Base-by-base conservation (phyloP, 1,140 invertebrate genomes). In the Trissolcus basalis region DNA sequence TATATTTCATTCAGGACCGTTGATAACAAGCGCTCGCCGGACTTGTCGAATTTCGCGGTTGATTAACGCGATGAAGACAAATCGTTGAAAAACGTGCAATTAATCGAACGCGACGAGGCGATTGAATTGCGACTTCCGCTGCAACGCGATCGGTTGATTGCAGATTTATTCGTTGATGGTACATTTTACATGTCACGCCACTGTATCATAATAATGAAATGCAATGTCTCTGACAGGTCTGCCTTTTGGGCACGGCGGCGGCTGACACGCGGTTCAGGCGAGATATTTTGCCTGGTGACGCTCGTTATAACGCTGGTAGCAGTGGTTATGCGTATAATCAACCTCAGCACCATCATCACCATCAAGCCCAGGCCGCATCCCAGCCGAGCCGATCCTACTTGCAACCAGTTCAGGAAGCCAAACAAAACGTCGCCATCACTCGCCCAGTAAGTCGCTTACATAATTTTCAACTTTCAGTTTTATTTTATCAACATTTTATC, bases 281-380 rank as follows among this genome's bases (percentile, higher is more conserved):
- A 10, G 78, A 82, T 0, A 81, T 87, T 43, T 53, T 87, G n/a
- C 83, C 84, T 0, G 86, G 86, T 3, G 86, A 88, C 51, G 49
- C 84, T 14, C 84, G 86, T 8, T 87, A 83, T 39, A 83, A 81
- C 32, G 81, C 75, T 33, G 60, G 59, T 35, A 83, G 80, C 35
- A 80, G 76, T 19, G 60, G 60, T 41, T 65, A 65, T 48, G 27
- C 0, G 43, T 64, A 72, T 33, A 56, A 63, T n/a, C 41, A 39
- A 11, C 36, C 36, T 39, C 19, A 27, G 9, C n/a, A 43, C 60
- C 69, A 4, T 48, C 41, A 44, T 43, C 58, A 1, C 6, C 59
- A 82, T 35, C 76, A 80, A 67, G 32, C 16, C 65, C 6, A 59
- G 79, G 0, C 76, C 80, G 45, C 80, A 81, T 32, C 78, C 74